Evolutionary conservation across 2,797 vertebrate genomes (phyloP).

Genomic region (Hoplostethus mediterraneus): DNA sequence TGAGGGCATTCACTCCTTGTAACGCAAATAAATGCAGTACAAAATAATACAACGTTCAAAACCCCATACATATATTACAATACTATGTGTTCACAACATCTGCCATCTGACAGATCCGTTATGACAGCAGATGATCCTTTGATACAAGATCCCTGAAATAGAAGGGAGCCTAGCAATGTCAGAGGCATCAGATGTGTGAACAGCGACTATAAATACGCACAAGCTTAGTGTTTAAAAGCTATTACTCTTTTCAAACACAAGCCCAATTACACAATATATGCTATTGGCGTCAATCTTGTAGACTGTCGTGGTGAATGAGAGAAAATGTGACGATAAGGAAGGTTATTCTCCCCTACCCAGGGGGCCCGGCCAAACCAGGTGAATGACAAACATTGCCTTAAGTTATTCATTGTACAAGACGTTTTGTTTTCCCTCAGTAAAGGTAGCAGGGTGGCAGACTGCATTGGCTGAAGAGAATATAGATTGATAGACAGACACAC

Average conservation of each 20-base stretch:
- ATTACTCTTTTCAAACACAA: conserved; percentile 17
- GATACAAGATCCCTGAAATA: conserved; percentile 36
- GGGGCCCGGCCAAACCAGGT: not conserved
- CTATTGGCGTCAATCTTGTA: not conserved
- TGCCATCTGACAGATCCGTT: not conserved
- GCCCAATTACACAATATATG: conserved; percentile 11
- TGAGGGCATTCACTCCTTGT: not conserved
- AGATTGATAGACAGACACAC: conserved; percentile 2
- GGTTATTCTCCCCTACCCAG: not conserved
- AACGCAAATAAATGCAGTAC: not conserved
- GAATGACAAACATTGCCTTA: conserved; percentile 30
- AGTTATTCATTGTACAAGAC: conserved; percentile 5
- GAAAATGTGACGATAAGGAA: not conserved
- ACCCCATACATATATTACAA: not conserved
- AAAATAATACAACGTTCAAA: too few species aligned
- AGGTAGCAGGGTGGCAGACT: not conserved
- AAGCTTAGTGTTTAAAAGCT: conserved; percentile 7
- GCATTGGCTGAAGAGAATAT: not conserved
- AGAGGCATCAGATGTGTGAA: conserved; percentile 39
- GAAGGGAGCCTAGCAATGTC: conserved; percentile 19
- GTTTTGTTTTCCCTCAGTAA: not conserved
- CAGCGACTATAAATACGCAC: conserved; percentile 44
- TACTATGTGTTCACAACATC: not conserved
- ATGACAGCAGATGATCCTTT: conserved; percentile 24
- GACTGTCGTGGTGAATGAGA: not conserved